Evolutionary conservation across 2,888 invertebrate species (phyloP).

Genomic region (Dryomyza anilis): DNA sequence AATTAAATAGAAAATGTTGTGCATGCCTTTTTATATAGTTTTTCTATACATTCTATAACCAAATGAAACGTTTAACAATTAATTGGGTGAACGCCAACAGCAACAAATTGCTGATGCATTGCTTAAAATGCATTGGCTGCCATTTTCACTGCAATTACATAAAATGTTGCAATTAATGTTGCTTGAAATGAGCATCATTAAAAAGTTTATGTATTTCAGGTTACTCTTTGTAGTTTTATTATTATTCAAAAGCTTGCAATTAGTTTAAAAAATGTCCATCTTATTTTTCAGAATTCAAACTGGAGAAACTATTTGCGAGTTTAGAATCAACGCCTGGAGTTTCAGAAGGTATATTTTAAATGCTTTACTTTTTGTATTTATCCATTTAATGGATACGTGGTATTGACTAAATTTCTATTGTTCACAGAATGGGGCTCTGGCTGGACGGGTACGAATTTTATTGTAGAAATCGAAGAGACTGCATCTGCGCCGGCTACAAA

Average conservation of each 20-base stretch:
- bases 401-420: neutral
- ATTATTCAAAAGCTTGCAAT: too few relatives aligned
- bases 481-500: slow-evolving; percentile 43
- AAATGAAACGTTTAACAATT: too few relatives aligned
- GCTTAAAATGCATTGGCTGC: neutral
- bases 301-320: slow-evolving; percentile 52
- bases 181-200: too few relatives aligned
- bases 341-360: slow-evolving; percentile 51
- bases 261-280: too few relatives aligned
- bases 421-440: slow-evolving; percentile 60
- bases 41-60: too few relatives aligned
- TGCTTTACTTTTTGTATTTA: neutral
- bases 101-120: neutral
- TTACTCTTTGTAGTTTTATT: too few relatives aligned
- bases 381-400: neutral
- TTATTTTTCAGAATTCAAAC: slow-evolving; percentile 46
- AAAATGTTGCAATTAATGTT: neutral
- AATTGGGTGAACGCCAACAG: neutral
- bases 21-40: too few relatives aligned
- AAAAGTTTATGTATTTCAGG: too few relatives aligned
- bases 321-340: slow-evolving; percentile 48
- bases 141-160: too few relatives aligned
- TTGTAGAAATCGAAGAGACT: slow-evolving; percentile 60
- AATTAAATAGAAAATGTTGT: too few relatives aligned
- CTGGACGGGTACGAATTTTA: slow-evolving; percentile 57